Base-by-base conservation (phyloP, 2,888 invertebrate species). In the Chesias legatella region DNA sequence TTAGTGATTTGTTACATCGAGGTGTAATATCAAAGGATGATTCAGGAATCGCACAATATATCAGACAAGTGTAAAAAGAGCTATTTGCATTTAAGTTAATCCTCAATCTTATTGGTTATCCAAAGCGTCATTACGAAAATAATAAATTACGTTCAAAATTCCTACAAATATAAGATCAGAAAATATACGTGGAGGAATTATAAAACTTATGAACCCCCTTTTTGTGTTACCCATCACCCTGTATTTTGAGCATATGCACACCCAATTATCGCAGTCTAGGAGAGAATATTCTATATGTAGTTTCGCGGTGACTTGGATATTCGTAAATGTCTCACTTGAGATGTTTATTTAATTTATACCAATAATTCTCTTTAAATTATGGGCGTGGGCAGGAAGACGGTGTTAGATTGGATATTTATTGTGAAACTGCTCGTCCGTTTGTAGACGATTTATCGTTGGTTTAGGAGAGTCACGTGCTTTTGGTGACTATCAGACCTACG, bases 281-380 rank as follows among this genome's bases (percentile, higher is more conserved):
- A 59, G 52, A 58, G 56, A 62, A 17, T 5, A 5, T 63, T 63
- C 73, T 49, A 44, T 51, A 51, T 44, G 51, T 53, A 51, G 75
- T 74, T 77, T 81, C 56, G 80, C 79, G 67, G 66, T 63, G 67
- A 70, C 72, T 74, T 56, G 55, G 58, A 67, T 70, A 76, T 79
- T 73, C 71, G 71, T 79, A 74, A 79, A 76, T 60, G 80, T 79
- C 79, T 63, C 66, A 70, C 67, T 77, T 77, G 82, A 83, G 66
- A 79, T 83, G 79, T 84, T 84, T 84, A 81, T 84, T 83, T 83
- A 79, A 81, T 85, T 79, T 79, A 83, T 81, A 76, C 78, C 70
- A 74, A 83, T 84, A 82, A 79, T 72, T 85, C 79, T 76, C 68
- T 52, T 67, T 80, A 78, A 85, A 78, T 82, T 83, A 85, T 82